phyloP scores from a whole-genome alignment of 2,888 invertebrate species.

The Drosophila cracens region DNA sequence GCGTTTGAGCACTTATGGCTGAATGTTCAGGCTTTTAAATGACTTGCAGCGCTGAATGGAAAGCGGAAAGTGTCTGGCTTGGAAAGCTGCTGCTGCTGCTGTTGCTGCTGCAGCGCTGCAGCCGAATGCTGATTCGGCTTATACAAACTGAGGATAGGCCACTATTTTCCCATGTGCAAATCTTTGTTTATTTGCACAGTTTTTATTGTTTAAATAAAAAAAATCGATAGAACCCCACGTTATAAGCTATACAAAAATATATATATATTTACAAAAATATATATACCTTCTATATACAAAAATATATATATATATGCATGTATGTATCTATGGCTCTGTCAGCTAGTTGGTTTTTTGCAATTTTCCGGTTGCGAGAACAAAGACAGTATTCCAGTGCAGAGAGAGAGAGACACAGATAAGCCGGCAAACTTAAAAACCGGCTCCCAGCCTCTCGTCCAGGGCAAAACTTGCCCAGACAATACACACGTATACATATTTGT shows the following conservation, averaged over 20 bases:
- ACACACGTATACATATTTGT: conserved; percentile 14
- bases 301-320: neutral
- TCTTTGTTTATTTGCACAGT: conserved; percentile 57
- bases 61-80: conserved; percentile 51
- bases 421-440: conserved; percentile 64
- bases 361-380: conserved; percentile 68
- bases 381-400: conserved; percentile 67
- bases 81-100: conserved; percentile 37
- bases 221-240: conserved; percentile 33
- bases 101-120: conserved; percentile 20
- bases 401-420: conserved; percentile 15
- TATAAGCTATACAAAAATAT: conserved; percentile 13
- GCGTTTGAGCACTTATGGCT: conserved; percentile 74
- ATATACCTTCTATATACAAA: no score
- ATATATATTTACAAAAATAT: neutral
- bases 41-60: conserved; percentile 77
- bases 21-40: conserved; percentile 73
- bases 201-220: conserved; percentile 12
- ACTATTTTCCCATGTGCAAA: conserved; percentile 38
- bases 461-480: conserved; percentile 37
- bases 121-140: conserved; percentile 28
- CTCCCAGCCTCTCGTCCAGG: conserved; percentile 55
- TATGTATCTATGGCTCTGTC: conserved; percentile 1
- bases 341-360: conserved; percentile 43
- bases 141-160: conserved; percentile 53